Base-by-base conservation (phyloP, 2,888 invertebrate species). In the Aphidius colemani region DNA sequence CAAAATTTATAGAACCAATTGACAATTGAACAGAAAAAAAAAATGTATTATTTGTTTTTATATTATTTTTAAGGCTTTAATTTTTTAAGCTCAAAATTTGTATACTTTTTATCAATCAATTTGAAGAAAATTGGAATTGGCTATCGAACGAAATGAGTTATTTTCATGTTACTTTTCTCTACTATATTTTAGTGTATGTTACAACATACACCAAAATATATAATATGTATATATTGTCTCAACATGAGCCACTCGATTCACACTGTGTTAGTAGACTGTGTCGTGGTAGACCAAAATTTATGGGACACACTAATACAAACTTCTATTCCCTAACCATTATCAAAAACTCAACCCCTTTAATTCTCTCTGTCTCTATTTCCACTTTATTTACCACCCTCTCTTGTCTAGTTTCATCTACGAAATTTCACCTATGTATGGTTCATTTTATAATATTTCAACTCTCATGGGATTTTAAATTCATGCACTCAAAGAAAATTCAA, bases 271-370 rank as follows among this genome's bases (percentile, higher is more conserved):
- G 30, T 39, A 60, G 53, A n/a, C 39, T 39, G 39, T 57, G 53
- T 13, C 51, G 55, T 61, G 56, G 61, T 64, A 53, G 40, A 56
- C 61, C 61, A 46, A 64, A 64, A 64, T 64, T 64, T 64, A 64
- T 61, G 30, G 61, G 57, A n/a, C 59, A 59, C 53, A 53, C 64
- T 61, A 60, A 64, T 64, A 64, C 64, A 61, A 64, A 64, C 61
- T 61, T 50, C 46, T 39, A 40, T 13, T 46, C n/a, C n/a, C 56
- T 11, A 48, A 7, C 44, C 13, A 43, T 18, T 18, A 43, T 11
- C 13, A 41, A 13, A 9, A 7, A 13, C 2, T 7, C 44, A 13
- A 7, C 45, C n/a, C 30, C 7, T 48, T 13, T 7, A 45, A 46
- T 43, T 10, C 39, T 48, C 43, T n/a, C 30, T 49, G 39, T 18